phyloP scores from a whole-genome alignment of 2,888 invertebrate species.

The Troides oblongomaculatus region DNA sequence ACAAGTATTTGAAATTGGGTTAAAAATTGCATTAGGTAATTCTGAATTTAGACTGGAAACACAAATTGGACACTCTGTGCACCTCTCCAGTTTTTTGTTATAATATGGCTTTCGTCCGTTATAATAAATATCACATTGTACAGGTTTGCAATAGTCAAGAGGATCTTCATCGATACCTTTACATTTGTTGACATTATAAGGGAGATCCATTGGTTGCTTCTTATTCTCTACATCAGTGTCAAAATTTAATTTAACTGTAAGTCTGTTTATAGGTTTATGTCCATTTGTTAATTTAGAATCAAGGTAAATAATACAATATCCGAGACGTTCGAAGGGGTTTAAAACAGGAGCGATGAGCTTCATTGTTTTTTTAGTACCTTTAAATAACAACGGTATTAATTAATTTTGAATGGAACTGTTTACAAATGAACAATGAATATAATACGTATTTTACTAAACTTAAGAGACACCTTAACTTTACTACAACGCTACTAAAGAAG shows the following conservation, averaged over 20 bases:
- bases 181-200: conserved; percentile 43
- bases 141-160: conserved; percentile 58
- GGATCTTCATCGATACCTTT: conserved; percentile 56
- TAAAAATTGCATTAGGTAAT: conserved; percentile 44
- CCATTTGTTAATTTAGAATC: conserved; percentile 50
- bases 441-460: too few relatives aligned
- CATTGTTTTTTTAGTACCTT: conserved; percentile 50
- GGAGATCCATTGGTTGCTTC: conserved; percentile 31
- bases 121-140: conserved; percentile 61
- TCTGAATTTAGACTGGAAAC: conserved; percentile 38
- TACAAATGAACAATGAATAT: too few relatives aligned
- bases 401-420: too few relatives aligned
- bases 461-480: too few relatives aligned
- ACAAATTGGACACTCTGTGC: conserved; percentile 48
- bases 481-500: too few relatives aligned
- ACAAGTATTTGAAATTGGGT: conserved; percentile 54
- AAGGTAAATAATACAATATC: conserved; percentile 55
- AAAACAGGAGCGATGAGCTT: conserved; percentile 58
- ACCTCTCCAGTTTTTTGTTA: conserved; percentile 46
- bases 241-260: conserved; percentile 54
- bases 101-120: conserved; percentile 56
- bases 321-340: conserved; percentile 52
- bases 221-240: conserved; percentile 49
- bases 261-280: conserved; percentile 44
- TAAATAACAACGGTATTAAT: conserved; percentile 15